phyloP scores from a whole-genome alignment of 1,140 invertebrate species.

The Pseudomyrmex cubaensis region DNA sequence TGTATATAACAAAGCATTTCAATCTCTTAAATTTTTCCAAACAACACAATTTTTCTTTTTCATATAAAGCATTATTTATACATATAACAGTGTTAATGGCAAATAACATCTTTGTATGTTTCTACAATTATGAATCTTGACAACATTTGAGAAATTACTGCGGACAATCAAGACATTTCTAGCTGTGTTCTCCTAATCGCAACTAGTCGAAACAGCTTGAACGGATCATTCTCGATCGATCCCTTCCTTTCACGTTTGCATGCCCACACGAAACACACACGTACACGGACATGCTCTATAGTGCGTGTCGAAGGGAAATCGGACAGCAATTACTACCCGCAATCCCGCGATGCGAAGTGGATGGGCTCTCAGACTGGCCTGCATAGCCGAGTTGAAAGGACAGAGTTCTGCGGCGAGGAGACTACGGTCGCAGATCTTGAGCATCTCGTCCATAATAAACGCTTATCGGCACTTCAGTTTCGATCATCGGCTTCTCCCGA shows the following conservation, averaged over 20 bases:
- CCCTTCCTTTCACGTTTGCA: slow-evolving; percentile 20
- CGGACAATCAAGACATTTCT: too few species aligned
- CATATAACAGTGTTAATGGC: too few species aligned
- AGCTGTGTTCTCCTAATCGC: slow-evolving; percentile 72
- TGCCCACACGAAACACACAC: not conserved
- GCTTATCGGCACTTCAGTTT: slow-evolving; percentile 67
- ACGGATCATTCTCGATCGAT: slow-evolving; percentile 70
- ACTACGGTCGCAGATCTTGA: slow-evolving; percentile 46
- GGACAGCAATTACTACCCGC: slow-evolving; percentile 75
- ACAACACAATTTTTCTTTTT: too few species aligned
- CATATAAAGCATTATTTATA: too few species aligned
- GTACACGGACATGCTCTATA: slow-evolving; percentile 32
- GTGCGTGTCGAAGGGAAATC: slow-evolving; percentile 69
- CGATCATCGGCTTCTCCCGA: slow-evolving; percentile 63
- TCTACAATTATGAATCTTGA: too few species aligned
- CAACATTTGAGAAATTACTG: too few species aligned
- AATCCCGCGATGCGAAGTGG: slow-evolving; percentile 63
- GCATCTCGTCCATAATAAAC: slow-evolving; percentile 71
- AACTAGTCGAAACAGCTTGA: slow-evolving; percentile 66
- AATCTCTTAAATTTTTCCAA: too few species aligned
- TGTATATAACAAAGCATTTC: too few species aligned
- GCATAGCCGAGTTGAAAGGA: slow-evolving; percentile 44
- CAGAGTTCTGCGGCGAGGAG: slow-evolving; percentile 32
- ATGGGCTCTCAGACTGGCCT: slow-evolving; percentile 40
- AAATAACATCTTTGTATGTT: too few species aligned